Evolutionary conservation across 1,140 invertebrate species (phyloP).

Genomic region (Phenacoccus solenopsis): DNA sequence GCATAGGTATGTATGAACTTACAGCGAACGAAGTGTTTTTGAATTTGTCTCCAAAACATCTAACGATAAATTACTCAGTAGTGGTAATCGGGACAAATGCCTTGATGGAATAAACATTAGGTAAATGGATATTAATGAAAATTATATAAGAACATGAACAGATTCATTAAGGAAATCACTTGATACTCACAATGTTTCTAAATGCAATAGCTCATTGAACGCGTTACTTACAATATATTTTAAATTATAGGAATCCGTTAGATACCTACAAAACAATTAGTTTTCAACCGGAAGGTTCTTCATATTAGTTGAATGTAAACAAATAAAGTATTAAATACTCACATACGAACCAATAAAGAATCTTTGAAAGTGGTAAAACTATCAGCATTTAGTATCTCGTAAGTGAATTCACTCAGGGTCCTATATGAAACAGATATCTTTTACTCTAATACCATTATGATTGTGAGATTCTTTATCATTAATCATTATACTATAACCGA

Average conservation of each 20-base stretch:
- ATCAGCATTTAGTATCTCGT: neutral
- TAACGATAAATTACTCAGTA: neutral
- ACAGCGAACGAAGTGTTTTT: neutral
- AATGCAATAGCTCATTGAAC: neutral
- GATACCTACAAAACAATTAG: neutral
- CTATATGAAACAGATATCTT: neutral
- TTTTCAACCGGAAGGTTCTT: neutral
- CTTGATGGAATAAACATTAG: neutral
- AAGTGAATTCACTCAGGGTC: neutral
- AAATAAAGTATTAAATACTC: neutral
- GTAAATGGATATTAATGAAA: neutral
- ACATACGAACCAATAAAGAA: neutral
- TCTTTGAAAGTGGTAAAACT: neutral
- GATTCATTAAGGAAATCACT: neutral
- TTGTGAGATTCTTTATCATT: too few relatives aligned
- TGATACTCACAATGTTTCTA: conserved; percentile 1
- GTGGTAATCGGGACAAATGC: neutral
- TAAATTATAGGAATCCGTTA: neutral
- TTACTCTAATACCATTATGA: too few relatives aligned
- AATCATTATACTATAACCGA: too few relatives aligned
- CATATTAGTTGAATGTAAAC: too few relatives aligned
- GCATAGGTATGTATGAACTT: neutral
- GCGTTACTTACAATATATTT: neutral
- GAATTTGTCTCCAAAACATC: neutral
- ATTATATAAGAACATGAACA: neutral